Conservation (phyloP, 2,797 vertebrate species). For the Fundulus diaphanus region DNA sequence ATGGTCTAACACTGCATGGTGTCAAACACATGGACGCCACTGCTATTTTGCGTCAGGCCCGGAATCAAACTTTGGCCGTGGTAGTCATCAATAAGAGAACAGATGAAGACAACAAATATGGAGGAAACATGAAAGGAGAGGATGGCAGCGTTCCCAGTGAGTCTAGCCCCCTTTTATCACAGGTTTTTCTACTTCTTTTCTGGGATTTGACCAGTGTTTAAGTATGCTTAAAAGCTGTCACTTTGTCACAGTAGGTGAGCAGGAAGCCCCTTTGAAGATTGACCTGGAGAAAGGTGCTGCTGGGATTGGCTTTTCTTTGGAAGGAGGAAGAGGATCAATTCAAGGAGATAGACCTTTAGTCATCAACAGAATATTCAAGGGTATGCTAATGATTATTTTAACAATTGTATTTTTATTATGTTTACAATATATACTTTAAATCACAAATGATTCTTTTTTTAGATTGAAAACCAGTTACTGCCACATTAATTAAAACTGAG, state of each 20-base stretch:
- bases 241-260: constrained; percentile 68
- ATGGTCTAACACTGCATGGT: constrained; percentile 89
- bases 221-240: background rate
- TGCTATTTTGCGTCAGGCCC: constrained; percentile 85
- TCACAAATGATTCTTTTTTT: background rate
- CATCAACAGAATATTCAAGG: constrained; percentile 90
- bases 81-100: constrained; percentile 86
- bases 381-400: constrained; percentile 63
- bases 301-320: constrained; percentile 92
- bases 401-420: background rate
- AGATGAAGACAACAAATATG: constrained; percentile 48
- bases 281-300: constrained; percentile 88
- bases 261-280: constrained; percentile 65
- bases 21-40: constrained; percentile 86
- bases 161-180: background rate
- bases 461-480: background rate
- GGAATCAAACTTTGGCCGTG: constrained; percentile 86
- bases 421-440: background rate
- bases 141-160: constrained; percentile 54
- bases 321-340: constrained; percentile 93
- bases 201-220: background rate
- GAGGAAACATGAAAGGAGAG: constrained; percentile 7
- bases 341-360: constrained; percentile 90
- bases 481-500: background rate
- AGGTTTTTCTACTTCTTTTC: background rate